A percentile compares a stretch with the other conserved stretches of the same genome.
Conservation (phyloP, 1,140 invertebrate species). For the Sycophila sp. region DNA sequence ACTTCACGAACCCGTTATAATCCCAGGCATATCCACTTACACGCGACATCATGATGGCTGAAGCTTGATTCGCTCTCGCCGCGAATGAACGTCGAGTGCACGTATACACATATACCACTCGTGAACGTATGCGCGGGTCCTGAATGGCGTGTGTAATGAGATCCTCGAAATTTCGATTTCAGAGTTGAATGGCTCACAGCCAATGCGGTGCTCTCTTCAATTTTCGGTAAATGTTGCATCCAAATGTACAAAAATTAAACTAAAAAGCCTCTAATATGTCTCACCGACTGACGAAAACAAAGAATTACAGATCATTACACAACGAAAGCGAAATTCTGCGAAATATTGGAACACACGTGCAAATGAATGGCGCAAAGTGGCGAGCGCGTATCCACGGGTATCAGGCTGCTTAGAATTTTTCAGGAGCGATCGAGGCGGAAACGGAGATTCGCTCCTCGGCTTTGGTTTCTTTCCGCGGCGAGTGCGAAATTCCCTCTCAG, state of each 20-base stretch:
- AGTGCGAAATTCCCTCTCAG: slow-evolving; percentile 32
- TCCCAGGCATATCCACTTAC: slow-evolving; percentile 61
- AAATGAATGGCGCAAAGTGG: too few species aligned
- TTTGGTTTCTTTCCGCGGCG: slow-evolving; percentile 30
- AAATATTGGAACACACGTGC: too few species aligned
- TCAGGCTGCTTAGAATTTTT: slow-evolving; percentile 20
- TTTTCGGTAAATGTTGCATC: too few species aligned
- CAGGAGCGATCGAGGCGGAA: slow-evolving; percentile 33
- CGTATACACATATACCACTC: too few species aligned
- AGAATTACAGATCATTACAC: background rate
- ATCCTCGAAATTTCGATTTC: too few species aligned
- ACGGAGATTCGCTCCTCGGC: slow-evolving; percentile 40
- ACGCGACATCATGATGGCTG: slow-evolving; percentile 51
- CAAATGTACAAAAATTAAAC: background rate
- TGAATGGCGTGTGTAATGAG: too few species aligned
- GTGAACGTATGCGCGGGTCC: background rate
- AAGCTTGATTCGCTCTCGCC: slow-evolving; percentile 49
- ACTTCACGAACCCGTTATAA: slow-evolving; percentile 36
- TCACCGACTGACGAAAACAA: background rate
- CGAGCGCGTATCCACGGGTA: background rate
- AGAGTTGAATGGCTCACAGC: too few species aligned
- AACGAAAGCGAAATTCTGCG: background rate
- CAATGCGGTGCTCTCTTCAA: too few species aligned
- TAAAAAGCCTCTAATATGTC: too few species aligned
- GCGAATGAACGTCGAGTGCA: too few species aligned